Evolutionary conservation across 2,888 invertebrate genomes (phyloP).

Genomic region (Brachyptera putata): DNA sequence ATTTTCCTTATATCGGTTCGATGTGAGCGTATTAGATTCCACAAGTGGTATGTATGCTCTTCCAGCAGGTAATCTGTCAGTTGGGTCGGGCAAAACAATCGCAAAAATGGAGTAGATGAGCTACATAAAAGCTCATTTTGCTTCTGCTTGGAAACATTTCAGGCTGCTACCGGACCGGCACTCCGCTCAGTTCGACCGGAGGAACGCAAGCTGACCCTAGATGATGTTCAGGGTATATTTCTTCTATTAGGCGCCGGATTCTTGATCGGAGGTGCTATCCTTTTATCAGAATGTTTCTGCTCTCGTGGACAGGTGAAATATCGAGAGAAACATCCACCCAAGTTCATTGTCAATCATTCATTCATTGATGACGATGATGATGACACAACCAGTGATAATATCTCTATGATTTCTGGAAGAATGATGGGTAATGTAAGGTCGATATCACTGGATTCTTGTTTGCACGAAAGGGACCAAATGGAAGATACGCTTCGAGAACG

Average conservation of each 20-base stretch:
- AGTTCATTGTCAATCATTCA: background rate
- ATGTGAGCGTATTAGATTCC: too few species aligned
- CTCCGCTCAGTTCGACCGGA: conserved; percentile 51
- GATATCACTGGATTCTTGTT: background rate
- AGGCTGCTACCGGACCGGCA: conserved; percentile 48
- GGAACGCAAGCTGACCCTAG: conserved; percentile 69
- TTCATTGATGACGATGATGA: background rate
- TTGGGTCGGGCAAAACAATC: too few species aligned
- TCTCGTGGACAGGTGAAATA: conserved; percentile 41
- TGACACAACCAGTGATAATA: background rate
- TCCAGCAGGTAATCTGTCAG: too few species aligned
- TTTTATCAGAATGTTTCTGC: conserved; percentile 58
- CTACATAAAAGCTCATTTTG: too few species aligned
- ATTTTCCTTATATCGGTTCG: too few species aligned
- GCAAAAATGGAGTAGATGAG: too few species aligned
- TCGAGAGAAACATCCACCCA: background rate
- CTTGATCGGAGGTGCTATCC: conserved; percentile 56
- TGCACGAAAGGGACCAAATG: background rate
- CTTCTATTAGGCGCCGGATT: conserved; percentile 67
- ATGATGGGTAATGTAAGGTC: background rate
- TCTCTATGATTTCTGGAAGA: background rate
- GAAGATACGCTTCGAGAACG: background rate
- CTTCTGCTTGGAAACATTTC: too few species aligned
- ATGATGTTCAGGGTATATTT: conserved; percentile 81
- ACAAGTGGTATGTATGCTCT: too few species aligned